phyloP scores from a whole-genome alignment of 23 tunicate species.

The Ascidia mentula region DNA sequence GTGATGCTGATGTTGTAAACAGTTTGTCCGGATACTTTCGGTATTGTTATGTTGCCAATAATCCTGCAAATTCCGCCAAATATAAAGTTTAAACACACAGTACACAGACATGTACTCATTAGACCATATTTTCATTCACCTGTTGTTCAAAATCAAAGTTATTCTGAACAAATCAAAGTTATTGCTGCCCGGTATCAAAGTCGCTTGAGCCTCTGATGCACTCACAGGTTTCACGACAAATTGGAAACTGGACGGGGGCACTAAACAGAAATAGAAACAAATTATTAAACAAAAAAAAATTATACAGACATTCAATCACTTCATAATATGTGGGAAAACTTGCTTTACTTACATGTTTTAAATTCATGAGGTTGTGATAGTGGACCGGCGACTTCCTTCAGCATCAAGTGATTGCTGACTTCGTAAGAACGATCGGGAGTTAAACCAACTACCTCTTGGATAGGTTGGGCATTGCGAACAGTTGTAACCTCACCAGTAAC shows the following conservation, averaged over 20 bases:
- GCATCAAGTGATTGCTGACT: background rate
- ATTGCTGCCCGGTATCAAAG: background rate
- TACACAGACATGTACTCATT: background rate
- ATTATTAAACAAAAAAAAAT: no score
- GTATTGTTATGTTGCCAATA: background rate
- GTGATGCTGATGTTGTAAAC: background rate
- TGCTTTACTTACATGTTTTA: background rate
- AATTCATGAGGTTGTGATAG: background rate
- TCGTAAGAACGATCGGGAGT: background rate
- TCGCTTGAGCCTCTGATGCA: background rate
- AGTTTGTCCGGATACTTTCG: background rate
- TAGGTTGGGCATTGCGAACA: background rate
- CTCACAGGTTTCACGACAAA: background rate
- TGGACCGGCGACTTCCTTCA: background rate
- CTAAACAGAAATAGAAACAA: background rate
- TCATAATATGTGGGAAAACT: background rate
- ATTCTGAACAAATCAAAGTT: no score
- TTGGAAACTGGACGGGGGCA: background rate
- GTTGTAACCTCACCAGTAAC: background rate
- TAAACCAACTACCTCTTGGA: background rate
- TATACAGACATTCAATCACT: background rate
- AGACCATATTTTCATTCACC: background rate
- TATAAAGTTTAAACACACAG: background rate
- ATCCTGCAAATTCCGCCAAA: background rate
- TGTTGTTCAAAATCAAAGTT: background rate